Evolutionary conservation across 2,888 invertebrate species (phyloP), one percentile per base, ranked within the genome.

Genomic region (Sinelater perroti): DNA sequence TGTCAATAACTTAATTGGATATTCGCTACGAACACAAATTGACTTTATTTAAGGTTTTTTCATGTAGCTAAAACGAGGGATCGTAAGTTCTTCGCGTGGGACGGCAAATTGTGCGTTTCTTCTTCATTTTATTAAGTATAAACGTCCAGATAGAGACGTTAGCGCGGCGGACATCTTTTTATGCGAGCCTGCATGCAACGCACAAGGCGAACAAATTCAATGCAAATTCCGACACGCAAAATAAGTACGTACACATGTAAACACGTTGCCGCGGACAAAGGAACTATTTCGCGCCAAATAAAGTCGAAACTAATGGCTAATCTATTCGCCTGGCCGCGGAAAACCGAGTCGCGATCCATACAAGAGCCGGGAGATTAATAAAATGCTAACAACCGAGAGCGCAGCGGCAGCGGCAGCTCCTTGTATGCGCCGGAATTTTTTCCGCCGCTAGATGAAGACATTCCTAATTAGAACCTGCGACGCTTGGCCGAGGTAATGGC

Each of bases 211-310:
- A 62, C 64, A 64, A 64, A 64, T 64, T 64, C 64, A 64, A 64
- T 64, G 64, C 64, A 64, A 64, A 64, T 64, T 42, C 57, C 42
- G 40, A 58, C 60, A 60, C 11, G 59, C 42, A 56, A 60, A 62
- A 57, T 57, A 60, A 55, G 51, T 35, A 24, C 30, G 30, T 60
- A 62, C 62, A 62, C 53, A 53, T 63, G 63, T 63, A 60, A 55
- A 56, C 58, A 56, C 47, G 46, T 36, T 17, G 40, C 55, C 54
- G 44, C 40, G 47, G 55, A 60, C 58, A 63, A 53, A 58, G 55
- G 56, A 45, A 51, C 51, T 31, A 35, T 46, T 51, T 56, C 51
- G 51, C 45, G 46, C 56, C 56, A 58, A 53, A 58, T 58, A 58
- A 24, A 58, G 49, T 49, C 44, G 46, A 46, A 30, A 47, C 49